These are phyloP conservation scores for Simalia tracyae DNA, from an alignment of 2,797 vertebrate genomes.

Conservation along the genomic window DNA sequence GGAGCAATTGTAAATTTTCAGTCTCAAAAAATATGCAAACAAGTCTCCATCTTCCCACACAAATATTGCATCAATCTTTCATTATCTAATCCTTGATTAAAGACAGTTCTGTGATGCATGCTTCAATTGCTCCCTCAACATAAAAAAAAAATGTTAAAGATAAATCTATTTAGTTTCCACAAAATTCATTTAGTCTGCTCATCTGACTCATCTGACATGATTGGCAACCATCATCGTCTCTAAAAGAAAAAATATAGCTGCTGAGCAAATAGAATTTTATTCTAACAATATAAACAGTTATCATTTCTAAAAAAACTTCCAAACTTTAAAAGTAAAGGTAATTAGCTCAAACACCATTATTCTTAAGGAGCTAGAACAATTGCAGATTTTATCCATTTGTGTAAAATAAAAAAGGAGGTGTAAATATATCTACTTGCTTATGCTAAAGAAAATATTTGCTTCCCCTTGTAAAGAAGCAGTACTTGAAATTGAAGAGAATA, in stretches of 20 bases:
- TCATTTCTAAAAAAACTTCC: background rate
- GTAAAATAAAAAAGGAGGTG: too few relatives aligned
- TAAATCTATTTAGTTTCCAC: background rate
- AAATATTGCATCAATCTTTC: background rate
- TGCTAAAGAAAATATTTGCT: background rate
- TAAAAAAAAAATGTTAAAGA: background rate
- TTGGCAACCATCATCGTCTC: background rate
- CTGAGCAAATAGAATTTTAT: background rate
- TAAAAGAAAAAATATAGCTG: too few relatives aligned
- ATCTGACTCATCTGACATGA: background rate
- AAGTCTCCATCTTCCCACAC: background rate
- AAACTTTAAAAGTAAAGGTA: background rate
- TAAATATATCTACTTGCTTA: too few relatives aligned
- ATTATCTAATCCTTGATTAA: background rate
- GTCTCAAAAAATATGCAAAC: background rate
- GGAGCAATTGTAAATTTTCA: background rate
- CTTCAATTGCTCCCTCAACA: background rate
- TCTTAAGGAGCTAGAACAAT: background rate
- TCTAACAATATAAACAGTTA: background rate
- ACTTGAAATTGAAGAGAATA: background rate
- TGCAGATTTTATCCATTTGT: too few relatives aligned
- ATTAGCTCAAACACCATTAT: background rate
- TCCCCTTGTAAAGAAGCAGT: constrained; percentile 11
- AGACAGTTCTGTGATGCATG: background rate
- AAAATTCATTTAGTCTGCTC: background rate